phyloP scores from a whole-genome alignment of 2,888 invertebrate species.

The Tribolium freemani region DNA sequence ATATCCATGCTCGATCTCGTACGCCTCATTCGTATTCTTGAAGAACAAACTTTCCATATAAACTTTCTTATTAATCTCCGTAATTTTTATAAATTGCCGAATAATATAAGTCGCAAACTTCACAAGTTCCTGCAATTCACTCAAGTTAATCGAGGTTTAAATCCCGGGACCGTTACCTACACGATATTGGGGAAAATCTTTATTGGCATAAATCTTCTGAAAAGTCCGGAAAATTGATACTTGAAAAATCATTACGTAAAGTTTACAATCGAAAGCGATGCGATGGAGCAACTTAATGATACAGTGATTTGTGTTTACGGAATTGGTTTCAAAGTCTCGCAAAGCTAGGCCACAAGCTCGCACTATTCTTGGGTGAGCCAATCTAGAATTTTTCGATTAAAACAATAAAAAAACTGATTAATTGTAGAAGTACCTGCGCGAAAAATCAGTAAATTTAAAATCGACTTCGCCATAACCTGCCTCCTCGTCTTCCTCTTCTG shows the following conservation, averaged over 20 bases:
- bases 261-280: constrained; percentile 89
- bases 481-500: constrained; percentile 67
- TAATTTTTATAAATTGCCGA: constrained; percentile 86
- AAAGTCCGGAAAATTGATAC: constrained; percentile 88
- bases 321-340: constrained; percentile 82
- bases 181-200: constrained; percentile 74
- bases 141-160: constrained; percentile 30
- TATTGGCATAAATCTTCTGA: constrained; percentile 79
- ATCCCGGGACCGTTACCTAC: constrained; percentile 63
- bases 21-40: constrained; percentile 87
- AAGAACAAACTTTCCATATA: constrained; percentile 96
- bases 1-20: constrained; percentile 91
- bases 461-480: constrained; percentile 77
- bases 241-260: constrained; percentile 90
- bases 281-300: constrained; percentile 92
- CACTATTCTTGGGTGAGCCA: constrained; percentile 85
- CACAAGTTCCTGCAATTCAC: constrained; percentile 79
- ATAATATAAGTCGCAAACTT: constrained; percentile 90
- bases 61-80: constrained; percentile 84
- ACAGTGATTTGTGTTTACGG: constrained; percentile 86
- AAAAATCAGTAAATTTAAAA: constrained; percentile 86
- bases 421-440: constrained; percentile 74
- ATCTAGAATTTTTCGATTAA: constrained; percentile 71
- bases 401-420: constrained; percentile 17
- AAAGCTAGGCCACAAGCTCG: constrained; percentile 83